Conservation (phyloP, 2,888 invertebrate species). For the Aricia artaxerxes region DNA sequence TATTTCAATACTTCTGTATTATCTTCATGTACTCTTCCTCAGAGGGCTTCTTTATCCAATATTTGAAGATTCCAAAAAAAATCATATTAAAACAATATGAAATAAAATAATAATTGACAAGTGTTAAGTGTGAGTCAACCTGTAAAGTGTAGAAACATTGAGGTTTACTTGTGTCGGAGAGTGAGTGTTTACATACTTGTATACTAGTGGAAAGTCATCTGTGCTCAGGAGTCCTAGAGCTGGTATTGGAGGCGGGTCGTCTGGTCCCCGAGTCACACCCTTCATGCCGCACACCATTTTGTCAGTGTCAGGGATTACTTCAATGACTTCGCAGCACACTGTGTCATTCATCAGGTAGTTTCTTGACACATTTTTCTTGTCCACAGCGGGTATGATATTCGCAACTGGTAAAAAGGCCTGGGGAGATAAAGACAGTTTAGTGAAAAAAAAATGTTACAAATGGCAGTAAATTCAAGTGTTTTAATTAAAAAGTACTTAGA, state of each 20-base stretch:
- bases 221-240: slow-evolving; percentile 91
- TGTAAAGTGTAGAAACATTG: slow-evolving; percentile 63
- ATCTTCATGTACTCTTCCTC: slow-evolving; percentile 11
- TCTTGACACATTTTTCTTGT: slow-evolving; percentile 89
- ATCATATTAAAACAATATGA: slow-evolving; percentile 31
- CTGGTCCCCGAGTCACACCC: slow-evolving; percentile 85
- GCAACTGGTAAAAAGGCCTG: slow-evolving; percentile 85
- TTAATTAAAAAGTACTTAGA: background rate
- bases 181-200: slow-evolving; percentile 85
- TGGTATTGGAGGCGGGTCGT: slow-evolving; percentile 86
- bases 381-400: slow-evolving; percentile 88
- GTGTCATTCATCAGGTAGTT: slow-evolving; percentile 91
- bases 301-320: slow-evolving; percentile 92
- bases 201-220: slow-evolving; percentile 89
- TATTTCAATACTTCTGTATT: background rate
- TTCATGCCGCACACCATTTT: slow-evolving; percentile 94
- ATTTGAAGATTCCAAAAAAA: slow-evolving; percentile 5
- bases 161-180: slow-evolving; percentile 45
- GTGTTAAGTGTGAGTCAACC: slow-evolving; percentile 44
- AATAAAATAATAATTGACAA: slow-evolving; percentile 23
- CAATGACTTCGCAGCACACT: slow-evolving; percentile 93
- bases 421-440: slow-evolving; percentile 33
- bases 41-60: slow-evolving; percentile 20
- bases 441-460: background rate
- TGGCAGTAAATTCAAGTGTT: background rate